These are phyloP conservation scores for Corythornis cristatus DNA, from an alignment of 2,113 vertebrate species.

Conservation along the genomic window DNA sequence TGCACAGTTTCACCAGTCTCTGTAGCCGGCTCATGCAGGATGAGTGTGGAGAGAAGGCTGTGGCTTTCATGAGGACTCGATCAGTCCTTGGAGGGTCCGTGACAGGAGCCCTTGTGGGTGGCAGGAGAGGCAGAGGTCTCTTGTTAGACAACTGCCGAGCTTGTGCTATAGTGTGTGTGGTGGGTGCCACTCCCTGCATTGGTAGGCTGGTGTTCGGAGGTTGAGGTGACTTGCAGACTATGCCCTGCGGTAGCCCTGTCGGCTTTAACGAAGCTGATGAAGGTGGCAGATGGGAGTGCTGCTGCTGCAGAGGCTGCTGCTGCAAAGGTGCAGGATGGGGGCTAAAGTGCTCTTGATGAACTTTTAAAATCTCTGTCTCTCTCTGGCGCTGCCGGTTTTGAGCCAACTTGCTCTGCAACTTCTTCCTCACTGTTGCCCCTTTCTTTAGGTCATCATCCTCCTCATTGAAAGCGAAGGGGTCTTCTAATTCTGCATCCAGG, in stretches of 20 bases:
- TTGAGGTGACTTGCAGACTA: slow-evolving; percentile 95
- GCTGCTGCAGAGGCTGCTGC: slow-evolving; percentile 77
- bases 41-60: slow-evolving; percentile 87
- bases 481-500: slow-evolving; percentile 90
- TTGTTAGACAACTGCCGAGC: slow-evolving; percentile 83
- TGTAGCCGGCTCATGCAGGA: slow-evolving; percentile 92
- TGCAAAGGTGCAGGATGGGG: slow-evolving; percentile 83
- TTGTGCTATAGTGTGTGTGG: slow-evolving; percentile 86
- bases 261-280: slow-evolving; percentile 79
- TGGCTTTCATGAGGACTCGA: slow-evolving; percentile 89
- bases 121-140: slow-evolving; percentile 83
- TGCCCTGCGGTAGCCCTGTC: slow-evolving; percentile 85
- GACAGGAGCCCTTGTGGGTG: slow-evolving; percentile 78
- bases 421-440: slow-evolving; percentile 88
- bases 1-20: slow-evolving; percentile 95
- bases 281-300: slow-evolving; percentile 77
- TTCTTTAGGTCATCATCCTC: slow-evolving; percentile 90
- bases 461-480: slow-evolving; percentile 97
- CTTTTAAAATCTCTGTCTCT: slow-evolving; percentile 90
- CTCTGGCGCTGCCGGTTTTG: slow-evolving; percentile 87
- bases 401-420: slow-evolving; percentile 89
- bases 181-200: slow-evolving; percentile 86
- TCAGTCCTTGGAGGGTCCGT: slow-evolving; percentile 78
- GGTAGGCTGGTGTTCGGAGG: slow-evolving; percentile 90
- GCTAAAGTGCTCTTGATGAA: slow-evolving; percentile 94